phyloP scores from a whole-genome alignment of 2,113 vertebrate genomes.

The Struthio camelus region DNA sequence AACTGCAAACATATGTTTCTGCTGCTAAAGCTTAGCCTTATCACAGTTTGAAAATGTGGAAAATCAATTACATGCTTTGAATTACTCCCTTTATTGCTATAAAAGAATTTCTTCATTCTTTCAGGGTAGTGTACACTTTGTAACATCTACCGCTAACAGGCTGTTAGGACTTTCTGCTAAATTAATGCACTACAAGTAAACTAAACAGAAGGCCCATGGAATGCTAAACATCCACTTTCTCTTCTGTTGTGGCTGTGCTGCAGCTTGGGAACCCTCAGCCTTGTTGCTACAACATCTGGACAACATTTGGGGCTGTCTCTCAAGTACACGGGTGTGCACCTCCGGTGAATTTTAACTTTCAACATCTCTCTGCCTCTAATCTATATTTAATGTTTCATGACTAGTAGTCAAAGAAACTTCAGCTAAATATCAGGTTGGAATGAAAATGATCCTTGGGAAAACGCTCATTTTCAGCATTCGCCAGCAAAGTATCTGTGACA shows the following conservation, averaged over 20 bases:
- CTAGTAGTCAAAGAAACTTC: conserved; percentile 81
- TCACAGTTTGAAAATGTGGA: conserved; percentile 75
- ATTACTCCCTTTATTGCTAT: conserved; percentile 67
- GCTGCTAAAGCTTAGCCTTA: conserved; percentile 72
- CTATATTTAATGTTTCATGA: conserved; percentile 87
- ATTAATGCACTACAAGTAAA: conserved; percentile 74
- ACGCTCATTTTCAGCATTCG: conserved; percentile 67
- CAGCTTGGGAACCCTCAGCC: conserved; percentile 72
- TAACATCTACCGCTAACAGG: conserved; percentile 72
- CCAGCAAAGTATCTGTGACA: conserved; percentile 77
- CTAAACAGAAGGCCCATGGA: conserved; percentile 74
- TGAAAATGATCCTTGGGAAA: conserved; percentile 84
- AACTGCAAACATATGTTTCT: conserved; percentile 77
- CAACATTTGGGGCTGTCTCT: conserved; percentile 78
- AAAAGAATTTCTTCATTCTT: conserved; percentile 74
- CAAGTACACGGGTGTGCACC: conserved; percentile 75
- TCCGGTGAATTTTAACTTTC: conserved; percentile 83
- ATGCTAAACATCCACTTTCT: conserved; percentile 75
- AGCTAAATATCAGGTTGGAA: conserved; percentile 82
- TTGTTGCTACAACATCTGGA: conserved; percentile 81
- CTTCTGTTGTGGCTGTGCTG: conserved; percentile 73
- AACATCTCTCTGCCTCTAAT: conserved; percentile 83
- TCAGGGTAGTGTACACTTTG: conserved; percentile 52
- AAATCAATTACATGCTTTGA: conserved; percentile 78
- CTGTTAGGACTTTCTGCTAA: conserved; percentile 76